Evolutionary conservation across 2,888 invertebrate genomes (phyloP).

Genomic region (Tolmerus cingulatus): DNA sequence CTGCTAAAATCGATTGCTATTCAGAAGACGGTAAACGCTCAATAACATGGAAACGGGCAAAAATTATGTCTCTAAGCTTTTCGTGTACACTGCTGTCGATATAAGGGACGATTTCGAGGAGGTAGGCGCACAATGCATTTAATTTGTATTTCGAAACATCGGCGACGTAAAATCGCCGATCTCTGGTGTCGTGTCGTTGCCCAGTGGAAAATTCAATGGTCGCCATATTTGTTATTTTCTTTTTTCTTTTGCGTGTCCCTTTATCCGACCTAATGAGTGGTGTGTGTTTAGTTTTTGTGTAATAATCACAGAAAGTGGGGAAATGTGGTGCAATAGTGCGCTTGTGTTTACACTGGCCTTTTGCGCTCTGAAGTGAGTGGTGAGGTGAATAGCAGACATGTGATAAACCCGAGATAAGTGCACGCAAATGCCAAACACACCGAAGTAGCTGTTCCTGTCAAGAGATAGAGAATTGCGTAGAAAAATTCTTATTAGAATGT

Average conservation of each 20-base stretch:
- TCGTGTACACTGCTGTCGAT: constrained; percentile 83
- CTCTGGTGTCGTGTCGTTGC: constrained; percentile 45
- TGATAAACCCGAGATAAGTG: background rate
- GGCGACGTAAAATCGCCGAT: constrained; percentile 1
- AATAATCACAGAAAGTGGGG: background rate
- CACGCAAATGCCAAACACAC: background rate
- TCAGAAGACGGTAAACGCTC: constrained; percentile 4
- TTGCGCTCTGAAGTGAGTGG: background rate
- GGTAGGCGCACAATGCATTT: constrained; percentile 67
- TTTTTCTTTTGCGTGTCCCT: constrained; percentile 40
- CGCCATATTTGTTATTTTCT: constrained; percentile 56
- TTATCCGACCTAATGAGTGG: background rate
- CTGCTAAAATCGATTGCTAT: constrained; percentile 32
- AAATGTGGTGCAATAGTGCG: background rate
- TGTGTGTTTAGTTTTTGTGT: background rate
- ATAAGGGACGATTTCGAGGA: constrained; percentile 90
- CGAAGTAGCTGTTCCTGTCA: background rate
- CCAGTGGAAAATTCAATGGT: constrained; percentile 55
- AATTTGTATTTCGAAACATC: background rate
- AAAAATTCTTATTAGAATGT: background rate
- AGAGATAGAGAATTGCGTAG: background rate
- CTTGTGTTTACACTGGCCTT: background rate
- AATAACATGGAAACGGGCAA: constrained; percentile 60
- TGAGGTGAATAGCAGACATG: background rate
- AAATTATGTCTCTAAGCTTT: constrained; percentile 71